phyloP scores from a whole-genome alignment of 30 jellyfish, hydroid and myxozoan genomes.

The Turritopsis rubra region DNA sequence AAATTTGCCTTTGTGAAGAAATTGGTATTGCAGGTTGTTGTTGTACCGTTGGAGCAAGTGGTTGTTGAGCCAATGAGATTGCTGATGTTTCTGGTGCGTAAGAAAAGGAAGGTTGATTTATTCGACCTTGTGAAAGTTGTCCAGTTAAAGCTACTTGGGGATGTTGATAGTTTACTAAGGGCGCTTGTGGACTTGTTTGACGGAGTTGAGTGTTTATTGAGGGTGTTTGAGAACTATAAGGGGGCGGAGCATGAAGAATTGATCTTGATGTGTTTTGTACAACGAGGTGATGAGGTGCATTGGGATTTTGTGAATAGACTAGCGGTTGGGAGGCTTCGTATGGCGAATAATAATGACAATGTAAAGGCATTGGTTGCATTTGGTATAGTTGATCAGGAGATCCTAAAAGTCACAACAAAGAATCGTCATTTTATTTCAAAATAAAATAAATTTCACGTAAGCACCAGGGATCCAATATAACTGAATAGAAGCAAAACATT shows the following conservation, averaged over 20 bases:
- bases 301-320: not conserved
- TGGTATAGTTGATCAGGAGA: not conserved
- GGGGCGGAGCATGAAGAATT: not conserved
- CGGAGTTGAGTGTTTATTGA: not conserved
- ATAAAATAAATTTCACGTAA: no score
- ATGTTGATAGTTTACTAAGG: not conserved
- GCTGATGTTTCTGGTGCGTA: not conserved
- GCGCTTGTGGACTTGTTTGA: not conserved
- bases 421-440: not conserved
- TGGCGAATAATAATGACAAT: not conserved
- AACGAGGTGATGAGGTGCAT: not conserved
- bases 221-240: not conserved
- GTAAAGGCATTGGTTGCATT: not conserved
- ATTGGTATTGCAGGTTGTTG: not conserved
- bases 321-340: not conserved
- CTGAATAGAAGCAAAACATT: no score
- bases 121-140: not conserved
- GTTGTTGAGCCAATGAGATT: not conserved
- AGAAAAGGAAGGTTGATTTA: not conserved
- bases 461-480: no score
- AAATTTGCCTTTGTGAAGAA: not conserved
- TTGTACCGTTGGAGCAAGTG: not conserved
- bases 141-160: not conserved
- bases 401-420: not conserved
- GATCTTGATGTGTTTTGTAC: not conserved